Percentiles rank a stretch among this genome's conserved stretches.
These are phyloP conservation scores for Spongilla lacustris DNA, from an alignment of 37 sponge, comb jelly and placozoan genomes.

Conservation along the genomic window DNA sequence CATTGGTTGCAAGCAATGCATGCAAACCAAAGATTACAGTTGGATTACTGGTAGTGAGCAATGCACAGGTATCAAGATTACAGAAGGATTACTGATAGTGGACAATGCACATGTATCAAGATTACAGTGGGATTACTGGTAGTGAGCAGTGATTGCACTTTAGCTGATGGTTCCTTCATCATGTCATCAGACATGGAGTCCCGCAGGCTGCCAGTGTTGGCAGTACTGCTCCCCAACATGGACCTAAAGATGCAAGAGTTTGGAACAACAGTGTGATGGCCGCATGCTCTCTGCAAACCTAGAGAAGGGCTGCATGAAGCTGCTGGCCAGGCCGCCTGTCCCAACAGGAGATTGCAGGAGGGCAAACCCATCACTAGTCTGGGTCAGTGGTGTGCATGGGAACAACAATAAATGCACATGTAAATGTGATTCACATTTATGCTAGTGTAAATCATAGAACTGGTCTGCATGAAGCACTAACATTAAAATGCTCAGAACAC, in stretches of 20 bases:
- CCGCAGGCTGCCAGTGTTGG: constrained; percentile 16
- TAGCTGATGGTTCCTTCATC: neutral
- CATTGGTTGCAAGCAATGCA: no score
- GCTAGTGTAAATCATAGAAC: no score
- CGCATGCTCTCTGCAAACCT: no score
- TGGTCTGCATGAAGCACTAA: no score
- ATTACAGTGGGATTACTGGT: neutral
- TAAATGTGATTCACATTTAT: no score
- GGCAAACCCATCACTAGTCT: neutral
- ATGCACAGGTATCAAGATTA: no score
- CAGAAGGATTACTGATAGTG: neutral
- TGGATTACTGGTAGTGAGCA: no score
- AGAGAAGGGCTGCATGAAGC: neutral
- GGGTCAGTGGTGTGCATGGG: neutral
- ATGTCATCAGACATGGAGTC: constrained; percentile 24
- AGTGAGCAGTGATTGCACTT: neutral
- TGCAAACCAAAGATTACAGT: no score
- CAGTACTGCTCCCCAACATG: constrained; percentile 26
- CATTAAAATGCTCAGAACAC: no score
- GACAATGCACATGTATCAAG: neutral
- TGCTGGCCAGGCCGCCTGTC: neutral
- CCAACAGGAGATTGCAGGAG: neutral
- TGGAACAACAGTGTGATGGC: neutral
- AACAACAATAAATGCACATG: neutral
- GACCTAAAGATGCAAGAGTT: neutral